Evolutionary conservation across 2,888 invertebrate genomes (phyloP).

Genomic region (Cotesia congregata): DNA sequence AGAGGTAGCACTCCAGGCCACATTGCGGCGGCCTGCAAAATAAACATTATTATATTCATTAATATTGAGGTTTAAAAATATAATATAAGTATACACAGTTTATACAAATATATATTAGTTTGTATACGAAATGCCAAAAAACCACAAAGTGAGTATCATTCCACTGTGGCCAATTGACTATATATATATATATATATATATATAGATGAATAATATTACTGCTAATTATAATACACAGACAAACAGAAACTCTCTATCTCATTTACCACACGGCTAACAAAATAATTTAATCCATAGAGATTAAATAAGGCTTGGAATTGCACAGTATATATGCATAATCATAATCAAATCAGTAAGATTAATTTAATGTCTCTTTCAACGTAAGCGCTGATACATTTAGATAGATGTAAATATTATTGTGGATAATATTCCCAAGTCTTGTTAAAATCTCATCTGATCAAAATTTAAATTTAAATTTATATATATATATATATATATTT

Average conservation of each 20-base stretch:
- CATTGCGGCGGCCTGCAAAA: slow-evolving; percentile 69
- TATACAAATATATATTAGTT: no score
- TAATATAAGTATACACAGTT: background rate
- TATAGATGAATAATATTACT: slow-evolving; percentile 8
- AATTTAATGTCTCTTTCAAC: background rate
- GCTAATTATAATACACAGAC: slow-evolving; percentile 10
- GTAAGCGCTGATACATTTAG: background rate
- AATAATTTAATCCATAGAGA: slow-evolving; percentile 8
- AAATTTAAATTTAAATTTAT: background rate
- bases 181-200: slow-evolving; percentile 8
- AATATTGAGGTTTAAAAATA: slow-evolving; percentile 38
- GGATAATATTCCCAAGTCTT: background rate
- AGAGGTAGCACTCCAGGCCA: slow-evolving; percentile 69
- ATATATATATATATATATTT: slow-evolving; percentile 5
- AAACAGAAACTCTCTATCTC: slow-evolving; percentile 1
- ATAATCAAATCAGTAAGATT: background rate
- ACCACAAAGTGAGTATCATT: slow-evolving; percentile 19
- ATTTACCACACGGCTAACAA: slow-evolving; percentile 2
- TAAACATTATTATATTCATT: slow-evolving; percentile 54
- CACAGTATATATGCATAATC: background rate
- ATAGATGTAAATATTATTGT: background rate
- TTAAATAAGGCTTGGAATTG: slow-evolving; percentile 7
- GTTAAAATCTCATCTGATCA: background rate
- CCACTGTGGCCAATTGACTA: slow-evolving; percentile 36
- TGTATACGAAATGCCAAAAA: slow-evolving; percentile 15